Percentiles rank a stretch among this genome's conserved stretches.
phyloP scores from a whole-genome alignment of 1,140 invertebrate species.

The Euura lappo region DNA sequence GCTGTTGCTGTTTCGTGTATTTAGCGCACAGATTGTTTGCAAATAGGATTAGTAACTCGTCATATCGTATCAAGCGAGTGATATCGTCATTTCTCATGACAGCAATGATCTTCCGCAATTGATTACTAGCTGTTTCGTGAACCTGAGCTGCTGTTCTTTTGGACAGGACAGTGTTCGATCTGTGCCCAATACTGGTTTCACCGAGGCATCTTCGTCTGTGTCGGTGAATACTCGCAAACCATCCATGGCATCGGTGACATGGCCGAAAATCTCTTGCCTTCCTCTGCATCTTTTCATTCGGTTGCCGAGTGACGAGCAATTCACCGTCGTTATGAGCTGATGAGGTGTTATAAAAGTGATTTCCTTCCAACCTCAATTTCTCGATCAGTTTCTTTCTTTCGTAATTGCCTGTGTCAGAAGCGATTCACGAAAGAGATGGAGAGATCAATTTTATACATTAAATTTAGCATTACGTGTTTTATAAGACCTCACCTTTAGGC shows the following conservation, averaged over 20 bases:
- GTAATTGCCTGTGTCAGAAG: background rate
- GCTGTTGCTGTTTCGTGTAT: constrained; percentile 17
- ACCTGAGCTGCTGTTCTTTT: constrained; percentile 17
- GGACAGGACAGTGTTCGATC: background rate
- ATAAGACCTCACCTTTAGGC: no score
- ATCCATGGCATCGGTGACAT: constrained; percentile 23
- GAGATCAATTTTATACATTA: no score
- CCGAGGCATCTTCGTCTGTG: constrained; percentile 18
- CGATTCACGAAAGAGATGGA: no score
- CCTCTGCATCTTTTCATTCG: constrained; percentile 6
- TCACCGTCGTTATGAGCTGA: constrained; percentile 15
- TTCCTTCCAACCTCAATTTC: constrained; percentile 15
- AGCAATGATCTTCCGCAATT: constrained; percentile 17
- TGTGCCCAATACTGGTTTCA: background rate
- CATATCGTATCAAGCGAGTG: constrained; percentile 21
- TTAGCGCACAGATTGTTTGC: constrained; percentile 24
- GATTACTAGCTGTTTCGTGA: constrained; percentile 18
- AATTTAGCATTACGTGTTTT: no score
- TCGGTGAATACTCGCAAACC: constrained; percentile 21
- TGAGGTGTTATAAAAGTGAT: constrained; percentile 21
- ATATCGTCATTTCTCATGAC: constrained; percentile 24
- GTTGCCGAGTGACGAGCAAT: constrained; percentile 20
- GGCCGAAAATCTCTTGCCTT: constrained; percentile 17
- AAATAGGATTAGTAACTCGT: constrained; percentile 22
- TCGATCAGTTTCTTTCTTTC: constrained; percentile 20